Evolutionary conservation across 2,888 invertebrate genomes (phyloP).

Genomic region (Therioaphis trifolii): DNA sequence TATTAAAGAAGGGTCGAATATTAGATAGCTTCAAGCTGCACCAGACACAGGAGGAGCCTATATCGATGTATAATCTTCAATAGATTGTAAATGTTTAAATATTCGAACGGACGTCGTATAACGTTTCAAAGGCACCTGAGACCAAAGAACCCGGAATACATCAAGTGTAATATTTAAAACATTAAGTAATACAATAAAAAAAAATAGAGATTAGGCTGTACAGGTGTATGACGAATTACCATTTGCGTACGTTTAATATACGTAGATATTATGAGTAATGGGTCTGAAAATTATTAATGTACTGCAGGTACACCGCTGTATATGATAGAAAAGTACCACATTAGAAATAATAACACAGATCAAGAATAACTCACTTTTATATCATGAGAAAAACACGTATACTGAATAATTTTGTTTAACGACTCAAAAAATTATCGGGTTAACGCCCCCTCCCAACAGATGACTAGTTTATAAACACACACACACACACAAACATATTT

Average conservation of each 20-base stretch:
- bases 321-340: neutral
- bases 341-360: neutral
- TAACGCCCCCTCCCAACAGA: constrained; percentile 27
- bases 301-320: neutral
- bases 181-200: no score
- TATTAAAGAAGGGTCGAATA: constrained; percentile 62
- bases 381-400: neutral
- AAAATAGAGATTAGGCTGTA: neutral
- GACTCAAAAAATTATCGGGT: constrained; percentile 36
- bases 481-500: neutral
- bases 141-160: constrained; percentile 41
- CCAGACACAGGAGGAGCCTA: constrained; percentile 3
- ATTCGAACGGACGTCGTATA: constrained; percentile 41
- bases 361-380: neutral
- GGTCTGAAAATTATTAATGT: constrained; percentile 9
- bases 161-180: neutral
- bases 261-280: no score
- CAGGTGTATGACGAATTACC: neutral
- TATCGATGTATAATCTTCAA: constrained; percentile 44
- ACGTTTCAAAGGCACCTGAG: constrained; percentile 42
- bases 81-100: constrained; percentile 52
- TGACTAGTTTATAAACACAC: neutral
- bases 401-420: neutral
- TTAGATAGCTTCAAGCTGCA: constrained; percentile 34
- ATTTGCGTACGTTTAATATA: neutral